A percentile compares a stretch with the other conserved stretches of the same genome.
phyloP scores from a whole-genome alignment of 2,797 vertebrate genomes.

The Vireo griseus region DNA sequence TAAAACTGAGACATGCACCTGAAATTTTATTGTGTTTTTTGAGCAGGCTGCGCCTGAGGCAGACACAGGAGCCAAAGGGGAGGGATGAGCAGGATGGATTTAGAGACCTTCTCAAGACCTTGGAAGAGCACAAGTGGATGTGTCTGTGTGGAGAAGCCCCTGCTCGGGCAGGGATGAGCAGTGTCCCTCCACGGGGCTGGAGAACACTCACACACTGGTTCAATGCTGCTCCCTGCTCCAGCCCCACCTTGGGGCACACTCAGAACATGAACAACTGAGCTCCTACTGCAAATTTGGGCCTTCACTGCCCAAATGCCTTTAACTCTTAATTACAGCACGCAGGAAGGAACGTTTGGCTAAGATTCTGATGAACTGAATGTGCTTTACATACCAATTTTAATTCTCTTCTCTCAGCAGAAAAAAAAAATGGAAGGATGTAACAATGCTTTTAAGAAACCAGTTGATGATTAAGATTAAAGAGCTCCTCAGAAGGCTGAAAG shows the following conservation, averaged over 20 bases:
- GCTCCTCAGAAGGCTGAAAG: background rate
- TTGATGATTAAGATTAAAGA: background rate
- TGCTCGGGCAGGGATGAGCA: background rate
- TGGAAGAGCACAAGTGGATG: background rate
- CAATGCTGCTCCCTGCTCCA: background rate
- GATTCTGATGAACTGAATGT: background rate
- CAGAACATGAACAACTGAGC: fast-evolving
- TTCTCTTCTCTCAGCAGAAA: background rate
- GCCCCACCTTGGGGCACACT: fast-evolving
- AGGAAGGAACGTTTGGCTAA: fast-evolving
- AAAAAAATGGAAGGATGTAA: background rate
- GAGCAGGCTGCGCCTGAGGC: background rate
- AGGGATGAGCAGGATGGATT: background rate
- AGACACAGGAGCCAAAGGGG: background rate
- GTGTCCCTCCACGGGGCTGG: fast-evolving
- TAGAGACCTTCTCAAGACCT: background rate
- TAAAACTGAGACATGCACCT: background rate
- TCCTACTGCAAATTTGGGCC: fast-evolving
- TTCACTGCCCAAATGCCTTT: background rate
- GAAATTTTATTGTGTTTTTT: background rate
- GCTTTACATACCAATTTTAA: background rate
- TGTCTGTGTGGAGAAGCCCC: background rate
- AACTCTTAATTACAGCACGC: background rate
- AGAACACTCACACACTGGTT: fast-evolving
- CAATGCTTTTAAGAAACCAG: background rate